Evolutionary conservation across 64 coral and sea anemone genomes (phyloP), one percentile per base, ranked within the genome.

Genomic region (Pocillopora damicornis): DNA sequence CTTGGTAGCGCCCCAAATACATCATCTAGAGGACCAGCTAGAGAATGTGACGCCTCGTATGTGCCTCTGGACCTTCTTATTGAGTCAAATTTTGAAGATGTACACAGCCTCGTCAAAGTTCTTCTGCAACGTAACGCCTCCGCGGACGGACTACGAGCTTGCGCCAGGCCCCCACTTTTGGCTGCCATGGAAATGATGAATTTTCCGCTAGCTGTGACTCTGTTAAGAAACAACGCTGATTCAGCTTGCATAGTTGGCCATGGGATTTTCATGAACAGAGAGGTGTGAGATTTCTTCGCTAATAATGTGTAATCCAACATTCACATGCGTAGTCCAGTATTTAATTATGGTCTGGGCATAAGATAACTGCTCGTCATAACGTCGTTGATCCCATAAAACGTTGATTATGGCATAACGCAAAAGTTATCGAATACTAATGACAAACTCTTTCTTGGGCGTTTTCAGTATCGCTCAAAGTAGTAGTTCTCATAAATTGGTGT

Each of bases 61-160:
- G 89, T 90, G 13, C 89, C 89, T 12, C 16, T 90, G 22, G 80
- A 90, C 17, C 72, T 85, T 15, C 9, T 90, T 14, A 85, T 90
- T 35, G 15, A 60, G 16, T 83, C 80, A 11, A 61, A 76, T 66
- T 15, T 90, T n/a, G 5, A 90, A 2, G 17, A 63, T 64, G 13
- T 84, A 22, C 15, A 59, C 17, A 35, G 15, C 7, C 74, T 90
- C 57, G 78, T 90, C 22, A 51, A n/a, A 76, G 37, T 13, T 64
- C 75, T 92, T 11, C 63, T 87, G 1, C 16, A 60, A 36, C 62
- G 35, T 9, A 75, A 30, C 2, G 90, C 83, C 7, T 67, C 18
- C 1, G 14, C 76, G 0, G 35, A 69, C 26, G 90, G 90, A 36
- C 61, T 77, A 15, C 63, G 73, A 61, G 83, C 35, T 22, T 92